Evolutionary conservation across 2,113 vertebrate species (phyloP).

Genomic region (Percina caprodes): DNA sequence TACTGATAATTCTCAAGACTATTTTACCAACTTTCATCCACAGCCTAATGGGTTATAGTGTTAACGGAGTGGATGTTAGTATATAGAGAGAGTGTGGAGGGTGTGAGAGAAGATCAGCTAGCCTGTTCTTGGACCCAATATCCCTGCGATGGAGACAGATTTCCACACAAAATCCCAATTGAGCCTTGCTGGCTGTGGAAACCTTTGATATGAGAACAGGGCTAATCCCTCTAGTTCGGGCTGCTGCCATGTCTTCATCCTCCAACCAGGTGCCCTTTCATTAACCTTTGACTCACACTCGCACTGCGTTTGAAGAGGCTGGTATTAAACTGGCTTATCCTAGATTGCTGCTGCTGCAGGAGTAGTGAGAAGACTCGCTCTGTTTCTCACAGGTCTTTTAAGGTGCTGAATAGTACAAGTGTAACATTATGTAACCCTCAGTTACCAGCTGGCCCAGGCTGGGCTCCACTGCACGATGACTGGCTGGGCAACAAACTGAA

Average conservation of each 20-base stretch:
- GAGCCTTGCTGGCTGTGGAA: slow-evolving; percentile 77
- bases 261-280: slow-evolving; percentile 85
- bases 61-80: slow-evolving; percentile 33
- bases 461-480: slow-evolving; percentile 22
- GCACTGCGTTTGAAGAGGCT: slow-evolving; percentile 83
- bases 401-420: slow-evolving; percentile 63
- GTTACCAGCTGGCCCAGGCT: slow-evolving; percentile 32
- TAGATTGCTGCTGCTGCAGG: slow-evolving; percentile 66
- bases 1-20: neutral
- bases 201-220: slow-evolving; percentile 86
- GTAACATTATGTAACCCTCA: slow-evolving; percentile 66
- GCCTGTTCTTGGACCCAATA: slow-evolving; percentile 58
- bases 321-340: slow-evolving; percentile 83
- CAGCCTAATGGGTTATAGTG: slow-evolving; percentile 9
- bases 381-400: slow-evolving; percentile 80
- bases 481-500: slow-evolving; percentile 8
- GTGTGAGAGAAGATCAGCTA: slow-evolving; percentile 65
- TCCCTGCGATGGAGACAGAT: slow-evolving; percentile 77
- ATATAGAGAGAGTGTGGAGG: slow-evolving; percentile 32
- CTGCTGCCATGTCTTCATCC: slow-evolving; percentile 85
- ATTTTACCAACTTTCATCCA: slow-evolving; percentile 27
- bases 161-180: slow-evolving; percentile 79
- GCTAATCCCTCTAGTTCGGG: slow-evolving; percentile 82
- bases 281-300: slow-evolving; percentile 86
- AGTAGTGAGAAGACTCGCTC: slow-evolving; percentile 53